These are phyloP conservation scores for Amyelois transitella DNA, from an alignment of 1,140 invertebrate genomes.

Conservation along the genomic window DNA sequence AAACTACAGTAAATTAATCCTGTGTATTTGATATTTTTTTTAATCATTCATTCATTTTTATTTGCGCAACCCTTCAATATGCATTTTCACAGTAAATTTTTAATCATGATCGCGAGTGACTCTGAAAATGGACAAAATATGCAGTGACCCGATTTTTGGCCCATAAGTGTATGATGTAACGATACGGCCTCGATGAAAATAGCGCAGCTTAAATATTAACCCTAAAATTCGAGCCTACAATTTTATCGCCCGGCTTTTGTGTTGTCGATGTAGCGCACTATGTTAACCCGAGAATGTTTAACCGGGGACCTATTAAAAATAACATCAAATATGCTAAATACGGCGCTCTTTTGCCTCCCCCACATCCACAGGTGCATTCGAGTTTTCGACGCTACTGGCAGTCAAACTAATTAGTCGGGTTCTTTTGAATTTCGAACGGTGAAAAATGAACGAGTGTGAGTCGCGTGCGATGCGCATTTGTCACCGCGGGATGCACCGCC, in stretches of 20 bases:
- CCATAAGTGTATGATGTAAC: background rate
- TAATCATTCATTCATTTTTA: too few species aligned
- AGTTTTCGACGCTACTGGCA: background rate
- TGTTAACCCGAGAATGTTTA: background rate
- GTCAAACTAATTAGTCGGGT: background rate
- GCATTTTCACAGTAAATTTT: too few species aligned
- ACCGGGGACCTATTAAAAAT: background rate
- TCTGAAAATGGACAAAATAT: background rate
- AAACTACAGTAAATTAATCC: too few species aligned
- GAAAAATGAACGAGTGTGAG: background rate
- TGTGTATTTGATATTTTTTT: too few species aligned
- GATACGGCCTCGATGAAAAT: background rate
- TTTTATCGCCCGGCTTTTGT: background rate
- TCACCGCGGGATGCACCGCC: conserved; percentile 29
- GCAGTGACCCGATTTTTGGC: background rate
- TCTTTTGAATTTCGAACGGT: background rate
- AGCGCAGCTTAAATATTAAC: background rate
- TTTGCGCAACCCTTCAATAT: too few species aligned
- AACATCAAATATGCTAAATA: background rate
- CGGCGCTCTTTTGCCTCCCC: background rate
- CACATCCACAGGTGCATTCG: background rate
- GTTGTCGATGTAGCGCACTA: background rate
- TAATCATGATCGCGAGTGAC: background rate
- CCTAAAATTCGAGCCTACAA: background rate
- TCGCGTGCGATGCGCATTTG: conserved; percentile 31